Evolutionary conservation across 2,888 invertebrate genomes (phyloP).

Genomic region (Horisme vitalbata): DNA sequence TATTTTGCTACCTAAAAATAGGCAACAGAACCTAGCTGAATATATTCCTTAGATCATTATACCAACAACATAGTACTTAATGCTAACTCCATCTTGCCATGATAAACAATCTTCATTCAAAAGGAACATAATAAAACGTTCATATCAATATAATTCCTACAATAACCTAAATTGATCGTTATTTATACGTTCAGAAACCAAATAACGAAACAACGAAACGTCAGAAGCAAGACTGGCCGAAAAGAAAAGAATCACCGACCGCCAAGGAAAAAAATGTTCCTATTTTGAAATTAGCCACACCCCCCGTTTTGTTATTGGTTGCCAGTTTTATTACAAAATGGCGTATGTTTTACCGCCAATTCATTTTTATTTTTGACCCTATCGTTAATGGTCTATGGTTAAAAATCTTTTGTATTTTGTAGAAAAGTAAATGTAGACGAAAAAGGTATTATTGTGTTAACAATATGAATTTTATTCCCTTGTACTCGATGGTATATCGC

Average conservation of each 20-base stretch:
- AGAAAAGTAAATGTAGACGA: conserved; percentile 13
- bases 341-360: conserved; percentile 28
- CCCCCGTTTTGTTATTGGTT: conserved; percentile 74
- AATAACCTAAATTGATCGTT: conserved; percentile 10
- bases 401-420: neutral
- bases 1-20: no score
- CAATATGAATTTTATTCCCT: conserved; percentile 54
- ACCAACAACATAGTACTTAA: no score
- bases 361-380: conserved; percentile 10
- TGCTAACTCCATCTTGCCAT: no score
- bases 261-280: conserved; percentile 68
- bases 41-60: no score
- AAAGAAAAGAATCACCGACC: conserved; percentile 52
- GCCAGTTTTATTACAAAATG: conserved; percentile 39
- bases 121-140: no score
- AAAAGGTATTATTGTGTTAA: conserved; percentile 30
- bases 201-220: conserved; percentile 28
- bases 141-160: no score
- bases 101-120: no score
- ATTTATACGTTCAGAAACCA: conserved; percentile 16
- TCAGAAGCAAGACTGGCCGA: conserved; percentile 48
- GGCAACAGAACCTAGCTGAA: no score
- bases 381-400: neutral
- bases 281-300: conserved; percentile 76
- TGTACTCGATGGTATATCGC: conserved; percentile 45